These are phyloP conservation scores for Muntiacus reevesi DNA, from an alignment of 2,113 vertebrate genomes.

Conservation along the genomic window DNA sequence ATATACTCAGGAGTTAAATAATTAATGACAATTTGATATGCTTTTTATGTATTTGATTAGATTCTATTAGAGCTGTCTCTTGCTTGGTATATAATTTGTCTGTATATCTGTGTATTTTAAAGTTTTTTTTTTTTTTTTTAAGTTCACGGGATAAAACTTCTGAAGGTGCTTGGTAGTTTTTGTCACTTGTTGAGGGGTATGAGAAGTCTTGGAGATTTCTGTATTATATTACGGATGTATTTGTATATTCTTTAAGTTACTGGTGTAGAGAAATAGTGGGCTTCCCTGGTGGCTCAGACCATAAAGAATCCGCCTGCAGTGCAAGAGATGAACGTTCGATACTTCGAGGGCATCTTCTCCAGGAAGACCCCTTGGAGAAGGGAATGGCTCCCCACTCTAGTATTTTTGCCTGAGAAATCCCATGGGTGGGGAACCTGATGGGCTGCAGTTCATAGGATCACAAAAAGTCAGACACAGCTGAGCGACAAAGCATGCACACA, in stretches of 20 bases:
- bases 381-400: neutral
- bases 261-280: neutral
- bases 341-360: neutral
- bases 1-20: neutral
- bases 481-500: neutral
- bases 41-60: conserved; percentile 1
- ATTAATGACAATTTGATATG: neutral
- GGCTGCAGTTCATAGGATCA: neutral
- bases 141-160: neutral
- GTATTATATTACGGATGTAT: neutral
- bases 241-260: neutral
- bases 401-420: neutral
- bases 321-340: neutral
- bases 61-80: neutral
- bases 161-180: neutral
- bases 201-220: neutral
- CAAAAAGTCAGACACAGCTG: neutral
- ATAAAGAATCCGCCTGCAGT: neutral
- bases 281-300: neutral
- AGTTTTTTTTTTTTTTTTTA: neutral
- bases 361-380: neutral
- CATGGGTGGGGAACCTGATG: neutral
- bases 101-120: neutral
- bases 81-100: neutral
- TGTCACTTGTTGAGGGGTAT: neutral